phyloP scores from a whole-genome alignment of 2,797 vertebrate genomes.

The Balearica regulorum region DNA sequence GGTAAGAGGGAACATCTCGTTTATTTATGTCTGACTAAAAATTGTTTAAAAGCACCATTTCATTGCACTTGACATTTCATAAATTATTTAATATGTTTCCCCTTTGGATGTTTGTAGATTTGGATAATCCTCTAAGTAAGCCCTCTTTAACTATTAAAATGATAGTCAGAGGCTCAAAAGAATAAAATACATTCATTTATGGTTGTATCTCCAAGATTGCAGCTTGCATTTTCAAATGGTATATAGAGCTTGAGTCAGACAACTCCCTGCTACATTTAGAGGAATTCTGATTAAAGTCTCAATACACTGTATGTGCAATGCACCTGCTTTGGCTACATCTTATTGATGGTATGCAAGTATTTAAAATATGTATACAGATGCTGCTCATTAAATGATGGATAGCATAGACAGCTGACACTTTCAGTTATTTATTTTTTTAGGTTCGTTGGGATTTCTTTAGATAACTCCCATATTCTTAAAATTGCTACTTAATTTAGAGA shows the following conservation, averaged over 20 bases:
- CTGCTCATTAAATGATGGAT: slow-evolving; percentile 33
- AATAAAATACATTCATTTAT: neutral
- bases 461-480: neutral
- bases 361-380: slow-evolving; percentile 28
- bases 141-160: neutral
- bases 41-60: neutral
- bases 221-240: slow-evolving; percentile 48
- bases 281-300: slow-evolving; percentile 47
- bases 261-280: slow-evolving; percentile 49
- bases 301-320: slow-evolving; percentile 23
- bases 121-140: neutral
- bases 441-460: neutral
- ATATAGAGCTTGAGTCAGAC: slow-evolving; percentile 36
- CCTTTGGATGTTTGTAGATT: neutral
- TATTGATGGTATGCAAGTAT: slow-evolving; percentile 36
- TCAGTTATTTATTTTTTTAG: neutral
- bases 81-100: neutral
- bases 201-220: neutral
- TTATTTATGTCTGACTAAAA: neutral
- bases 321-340: slow-evolving; percentile 50
- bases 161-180: neutral
- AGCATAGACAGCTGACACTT: neutral
- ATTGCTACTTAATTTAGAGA: neutral
- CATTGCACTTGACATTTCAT: neutral
- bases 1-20: neutral